Conservation (phyloP, 2,888 invertebrate genomes). For the Itoplectis maculator region DNA sequence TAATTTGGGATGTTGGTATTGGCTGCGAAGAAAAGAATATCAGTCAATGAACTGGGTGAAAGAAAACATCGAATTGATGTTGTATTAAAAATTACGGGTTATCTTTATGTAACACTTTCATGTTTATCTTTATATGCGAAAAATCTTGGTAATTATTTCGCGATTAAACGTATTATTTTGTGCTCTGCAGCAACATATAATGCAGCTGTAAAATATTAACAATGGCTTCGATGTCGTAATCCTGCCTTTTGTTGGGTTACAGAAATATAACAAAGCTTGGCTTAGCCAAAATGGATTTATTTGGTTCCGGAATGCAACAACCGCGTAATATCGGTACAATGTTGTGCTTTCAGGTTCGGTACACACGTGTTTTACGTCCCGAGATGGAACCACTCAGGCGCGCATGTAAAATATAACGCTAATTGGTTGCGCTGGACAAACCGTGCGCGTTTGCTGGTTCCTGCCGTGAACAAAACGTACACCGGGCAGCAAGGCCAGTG, state of each 20-base stretch:
- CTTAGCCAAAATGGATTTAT: not conserved
- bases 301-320: too few relatives aligned
- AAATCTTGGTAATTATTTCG: too few relatives aligned
- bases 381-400: not conserved
- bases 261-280: not conserved
- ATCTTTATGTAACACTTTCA: too few relatives aligned
- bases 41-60: not conserved
- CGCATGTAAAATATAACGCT: not conserved
- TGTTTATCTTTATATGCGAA: too few relatives aligned
- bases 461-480: not conserved
- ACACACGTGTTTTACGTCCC: not conserved
- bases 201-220: not conserved
- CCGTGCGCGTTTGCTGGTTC: not conserved
- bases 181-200: not conserved
- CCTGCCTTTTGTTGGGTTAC: not conserved
- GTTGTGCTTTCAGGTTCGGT: not conserved
- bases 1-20: not conserved
- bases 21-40: not conserved
- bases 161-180: not conserved
- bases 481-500: not conserved
- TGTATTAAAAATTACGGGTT: too few relatives aligned
- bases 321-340: not conserved
- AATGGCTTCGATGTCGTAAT: not conserved
- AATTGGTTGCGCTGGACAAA: slow-evolving; percentile 3
- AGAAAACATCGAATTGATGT: not conserved